Evolutionary conservation across 2,113 vertebrate genomes (phyloP).

Genomic region (Apus apus): DNA sequence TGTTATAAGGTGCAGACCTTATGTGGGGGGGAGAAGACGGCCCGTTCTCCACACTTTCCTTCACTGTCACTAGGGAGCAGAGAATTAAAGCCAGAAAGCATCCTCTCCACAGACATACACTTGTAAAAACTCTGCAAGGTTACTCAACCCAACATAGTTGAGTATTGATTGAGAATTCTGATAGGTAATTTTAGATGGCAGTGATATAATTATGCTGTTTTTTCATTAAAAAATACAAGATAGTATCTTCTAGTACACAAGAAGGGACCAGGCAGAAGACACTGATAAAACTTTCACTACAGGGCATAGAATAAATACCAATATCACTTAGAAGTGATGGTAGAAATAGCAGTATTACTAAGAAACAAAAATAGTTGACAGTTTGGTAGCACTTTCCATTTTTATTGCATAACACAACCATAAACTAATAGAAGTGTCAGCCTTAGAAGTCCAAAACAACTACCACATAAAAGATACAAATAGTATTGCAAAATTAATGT

Average conservation of each 20-base stretch:
- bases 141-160: neutral
- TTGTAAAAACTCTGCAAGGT: neutral
- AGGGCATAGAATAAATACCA: neutral
- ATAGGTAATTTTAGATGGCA: neutral
- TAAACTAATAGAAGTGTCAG: neutral
- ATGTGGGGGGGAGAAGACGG: too few relatives aligned
- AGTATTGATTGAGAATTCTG: neutral
- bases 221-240: neutral
- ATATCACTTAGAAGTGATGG: neutral
- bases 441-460: neutral
- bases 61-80: neutral
- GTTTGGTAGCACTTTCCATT: neutral
- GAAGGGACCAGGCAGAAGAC: neutral
- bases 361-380: neutral
- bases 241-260: neutral
- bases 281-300: neutral
- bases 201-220: neutral
- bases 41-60: neutral
- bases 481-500: neutral
- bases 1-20: slow-evolving; percentile 7
- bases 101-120: neutral
- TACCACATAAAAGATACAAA: neutral
- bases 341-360: neutral
- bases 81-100: neutral
- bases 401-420: neutral